A percentile compares a stretch with the other conserved stretches of the same genome.
Evolutionary conservation across 2,113 vertebrate genomes (phyloP).

Genomic region (Pithys albifrons): DNA sequence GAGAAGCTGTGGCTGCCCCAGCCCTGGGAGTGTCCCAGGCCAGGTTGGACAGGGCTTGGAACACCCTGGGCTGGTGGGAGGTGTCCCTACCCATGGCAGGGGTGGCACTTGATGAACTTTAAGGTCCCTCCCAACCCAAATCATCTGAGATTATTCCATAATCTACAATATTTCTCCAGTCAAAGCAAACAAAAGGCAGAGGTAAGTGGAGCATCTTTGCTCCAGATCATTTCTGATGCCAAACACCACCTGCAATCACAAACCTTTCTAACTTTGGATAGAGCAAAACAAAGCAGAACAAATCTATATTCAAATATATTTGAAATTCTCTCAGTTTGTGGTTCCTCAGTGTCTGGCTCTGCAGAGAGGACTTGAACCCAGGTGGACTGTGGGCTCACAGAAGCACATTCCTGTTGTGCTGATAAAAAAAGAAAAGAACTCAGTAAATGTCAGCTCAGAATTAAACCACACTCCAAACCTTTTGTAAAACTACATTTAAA

Average conservation of each 20-base stretch:
- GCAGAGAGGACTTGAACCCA: not conserved
- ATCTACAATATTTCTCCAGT: not conserved
- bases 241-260: not conserved
- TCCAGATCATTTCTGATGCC: not conserved
- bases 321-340: not conserved
- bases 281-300: not conserved
- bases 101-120: rapidly evolving
- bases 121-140: not conserved
- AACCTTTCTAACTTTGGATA: not conserved
- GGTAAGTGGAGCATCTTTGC: rapidly evolving
- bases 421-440: not conserved
- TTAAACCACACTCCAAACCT: constrained; percentile 11
- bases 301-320: not conserved
- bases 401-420: not conserved
- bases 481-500: constrained; percentile 4
- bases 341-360: not conserved
- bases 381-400: not conserved
- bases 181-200: not conserved
- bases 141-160: not conserved
- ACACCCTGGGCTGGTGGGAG: not conserved
- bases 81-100: not conserved
- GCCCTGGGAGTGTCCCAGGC: not conserved
- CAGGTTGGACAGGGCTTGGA: not conserved
- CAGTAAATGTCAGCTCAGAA: constrained; percentile 50
- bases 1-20: not conserved